Evolutionary conservation across 1,140 invertebrate species (phyloP).

Genomic region (Sitodiplosis mosellana): DNA sequence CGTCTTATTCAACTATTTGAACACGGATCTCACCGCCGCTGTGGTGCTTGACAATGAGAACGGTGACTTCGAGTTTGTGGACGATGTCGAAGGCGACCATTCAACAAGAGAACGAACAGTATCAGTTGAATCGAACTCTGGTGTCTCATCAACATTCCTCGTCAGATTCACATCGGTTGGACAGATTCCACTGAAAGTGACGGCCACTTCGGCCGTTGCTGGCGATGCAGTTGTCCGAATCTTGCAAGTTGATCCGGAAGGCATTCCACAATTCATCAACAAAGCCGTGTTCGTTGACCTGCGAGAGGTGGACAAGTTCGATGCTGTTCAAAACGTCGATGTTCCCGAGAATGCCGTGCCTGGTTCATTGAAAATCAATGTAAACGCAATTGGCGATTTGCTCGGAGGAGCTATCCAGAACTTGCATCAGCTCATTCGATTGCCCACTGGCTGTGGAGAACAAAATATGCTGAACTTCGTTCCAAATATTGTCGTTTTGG

Average conservation of each 20-base stretch:
- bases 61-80: conserved; percentile 60
- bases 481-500: conserved; percentile 69
- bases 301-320: conserved; percentile 20
- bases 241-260: conserved; percentile 59
- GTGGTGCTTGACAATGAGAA: conserved; percentile 67
- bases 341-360: conserved; percentile 51
- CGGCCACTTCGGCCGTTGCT: conserved; percentile 43
- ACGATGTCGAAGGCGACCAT: conserved; percentile 8
- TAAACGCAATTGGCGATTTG: conserved; percentile 57
- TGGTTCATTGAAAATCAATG: conserved; percentile 49
- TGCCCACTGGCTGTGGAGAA: conserved; percentile 85
- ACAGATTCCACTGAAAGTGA: conserved; percentile 51
- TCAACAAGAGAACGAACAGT: not conserved
- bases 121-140: conserved; percentile 40
- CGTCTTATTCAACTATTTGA: conserved; percentile 22
- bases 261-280: conserved; percentile 57
- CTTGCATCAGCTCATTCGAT: conserved; percentile 52
- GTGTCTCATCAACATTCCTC: conserved; percentile 58
- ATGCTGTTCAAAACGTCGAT: conserved; percentile 32
- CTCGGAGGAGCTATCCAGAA: conserved; percentile 59
- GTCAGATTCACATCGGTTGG: conserved; percentile 58
- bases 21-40: conserved; percentile 55
- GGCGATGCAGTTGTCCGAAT: conserved; percentile 55
- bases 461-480: conserved; percentile 91
- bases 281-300: conserved; percentile 58